Evolutionary conservation across 2,888 invertebrate species (phyloP), one percentile per base, ranked within the genome.

Genomic region (Oscheius sp.): DNA sequence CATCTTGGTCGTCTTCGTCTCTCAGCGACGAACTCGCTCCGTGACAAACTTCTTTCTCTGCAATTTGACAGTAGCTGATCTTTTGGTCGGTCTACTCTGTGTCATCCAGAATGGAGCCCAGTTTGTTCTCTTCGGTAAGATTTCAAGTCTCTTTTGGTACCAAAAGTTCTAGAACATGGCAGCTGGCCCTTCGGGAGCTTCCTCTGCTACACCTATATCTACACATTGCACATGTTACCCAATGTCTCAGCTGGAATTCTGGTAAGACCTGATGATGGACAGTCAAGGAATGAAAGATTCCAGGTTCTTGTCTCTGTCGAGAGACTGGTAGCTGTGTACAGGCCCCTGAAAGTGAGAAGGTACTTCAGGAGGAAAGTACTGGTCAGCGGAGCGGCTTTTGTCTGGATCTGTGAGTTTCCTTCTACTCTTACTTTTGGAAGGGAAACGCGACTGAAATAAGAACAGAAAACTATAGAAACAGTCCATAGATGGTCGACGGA

Each of bases 41-140:
- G 94, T 94, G 84, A 95, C 95, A 48, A 96, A 96, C 90, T 95
- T 96, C 90, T 95, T 95, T 90, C 91, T 96, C 89, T 95, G 95
- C 37, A 96, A 96, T 90, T 91, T 96, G 82, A 95, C 95, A 0
- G 79, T 82, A 68, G 95, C 95, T 7, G 95, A 96, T 90, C 92
- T 96, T 83, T 94, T 94, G 88, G 95, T 96, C 29, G 95, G 94
- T 29, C 92, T 95, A 73, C 95, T 96, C 90, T 96, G 96, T 90
- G 94, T 96, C 72, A 94, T 94, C 90, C 95, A 95, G 89, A 95
- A 94, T 89, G 91, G 95, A 80, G 93, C 93, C 2, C 87, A 89
- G 29, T 86, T 85, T 9, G 89, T 88, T 48, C 74, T 87, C 50
- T 76, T 77, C 74, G 81, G 75, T 75, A 75, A 3, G n/a, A 42